Conservation (phyloP, 2,797 vertebrate genomes). For the Pseudotriccus pelzelni region DNA sequence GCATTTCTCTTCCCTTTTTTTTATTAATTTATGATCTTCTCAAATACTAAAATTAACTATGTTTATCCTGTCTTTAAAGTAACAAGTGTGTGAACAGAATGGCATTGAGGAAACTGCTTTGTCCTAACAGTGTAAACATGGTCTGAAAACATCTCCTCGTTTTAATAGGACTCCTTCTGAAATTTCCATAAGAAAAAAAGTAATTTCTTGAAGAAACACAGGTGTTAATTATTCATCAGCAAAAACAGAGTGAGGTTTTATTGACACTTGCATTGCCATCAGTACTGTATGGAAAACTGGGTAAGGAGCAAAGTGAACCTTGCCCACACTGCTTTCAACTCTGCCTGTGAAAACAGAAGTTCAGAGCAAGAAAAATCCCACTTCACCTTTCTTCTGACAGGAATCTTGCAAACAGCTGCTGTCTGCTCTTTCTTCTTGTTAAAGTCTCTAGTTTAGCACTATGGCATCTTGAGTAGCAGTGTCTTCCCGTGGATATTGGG, state of each 20-base stretch:
- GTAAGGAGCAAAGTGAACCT: not conserved
- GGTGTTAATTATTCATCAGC: not conserved
- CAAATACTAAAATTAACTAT: not conserved
- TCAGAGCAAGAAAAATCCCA: not conserved
- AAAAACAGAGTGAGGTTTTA: not conserved
- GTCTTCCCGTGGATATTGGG: not conserved
- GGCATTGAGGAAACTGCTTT: not conserved
- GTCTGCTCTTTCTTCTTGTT: not conserved
- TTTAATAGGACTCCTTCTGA: not conserved
- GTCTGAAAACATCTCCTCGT: not conserved
- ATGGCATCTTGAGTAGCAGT: not conserved
- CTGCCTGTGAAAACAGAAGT: not conserved
- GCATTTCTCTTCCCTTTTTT: not conserved
- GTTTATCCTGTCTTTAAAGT: not conserved
- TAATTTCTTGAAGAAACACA: not conserved
- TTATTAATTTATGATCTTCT: not conserved
- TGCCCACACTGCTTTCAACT: not conserved
- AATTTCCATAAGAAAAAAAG: not conserved
- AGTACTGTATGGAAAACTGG: not conserved
- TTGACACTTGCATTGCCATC: not conserved
- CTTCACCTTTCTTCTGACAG: not conserved
- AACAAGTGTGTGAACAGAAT: not conserved
- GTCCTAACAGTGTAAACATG: not conserved
- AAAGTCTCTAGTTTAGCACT: not conserved
- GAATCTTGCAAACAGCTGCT: not conserved